Base-by-base conservation (phyloP, 2,113 vertebrate genomes). In the Cromileptes altivelis region DNA sequence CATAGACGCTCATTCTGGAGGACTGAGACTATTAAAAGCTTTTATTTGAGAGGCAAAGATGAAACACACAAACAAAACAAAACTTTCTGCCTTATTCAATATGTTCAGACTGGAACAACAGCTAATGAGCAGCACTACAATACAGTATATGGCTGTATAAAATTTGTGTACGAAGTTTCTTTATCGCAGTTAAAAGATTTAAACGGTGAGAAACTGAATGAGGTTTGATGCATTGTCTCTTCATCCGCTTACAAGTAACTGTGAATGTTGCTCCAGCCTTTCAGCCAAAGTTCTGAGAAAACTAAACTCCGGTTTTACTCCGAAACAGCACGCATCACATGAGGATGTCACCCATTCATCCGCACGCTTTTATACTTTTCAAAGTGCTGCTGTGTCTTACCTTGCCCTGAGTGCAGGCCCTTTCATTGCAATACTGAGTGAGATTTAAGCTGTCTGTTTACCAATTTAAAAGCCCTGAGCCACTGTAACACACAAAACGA, bases 281-380 rank as follows among this genome's bases (percentile, higher is more conserved):
- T 23, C 37, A 40, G 70, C 21, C 6, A 1, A 11, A 27, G 27
- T n/a, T 6, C 19, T 64, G 6, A 15, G 8, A 53, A 68, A 50
- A 81, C 37, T 23, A 63, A 49, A 45, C 4, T 18, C 3, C 15
- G 11, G 4, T 52, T 40, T 37, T 21, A 4, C 14, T 25, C 30
- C 12, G 56, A 57, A 68, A 76, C 1, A 23, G n/a, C 19, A 65
- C 42, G 40, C 6, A 30, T 45, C 19, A 56, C 30, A 68, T 58
- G 25, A 17, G 9, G 52, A 45, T 67, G 62, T 27, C 30, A 60
- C 49, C 23, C 58, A 81, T 74, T 85, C 49, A 63, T 70, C 37
- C 11, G 2, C n/a, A 18, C 42, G 65, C 56, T 47, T 65, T 50
- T 63, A 23, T 58, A 50, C 74, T 57, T 62, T 14, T 55, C 30